A percentile compares a stretch with the other conserved stretches of the same genome.
These are phyloP conservation scores for Bursaphelenchus okinawaensis DNA, from an alignment of 2,888 invertebrate species.

Conservation along the genomic window DNA sequence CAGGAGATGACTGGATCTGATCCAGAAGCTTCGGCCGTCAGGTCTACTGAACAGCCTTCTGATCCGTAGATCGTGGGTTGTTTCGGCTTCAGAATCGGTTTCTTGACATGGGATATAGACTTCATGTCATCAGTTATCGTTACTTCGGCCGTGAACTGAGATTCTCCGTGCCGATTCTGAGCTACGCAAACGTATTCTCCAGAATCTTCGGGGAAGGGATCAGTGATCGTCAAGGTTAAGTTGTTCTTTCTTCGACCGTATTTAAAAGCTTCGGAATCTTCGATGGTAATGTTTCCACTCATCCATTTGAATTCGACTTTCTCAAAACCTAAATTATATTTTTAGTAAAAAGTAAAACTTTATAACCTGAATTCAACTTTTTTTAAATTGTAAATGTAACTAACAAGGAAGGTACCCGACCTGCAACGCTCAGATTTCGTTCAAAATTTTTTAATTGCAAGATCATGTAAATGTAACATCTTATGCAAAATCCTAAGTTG, in stretches of 20 bases:
- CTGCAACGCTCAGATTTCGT: no score
- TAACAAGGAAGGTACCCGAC: no score
- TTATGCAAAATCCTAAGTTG: no score
- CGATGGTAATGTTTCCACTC: constrained; percentile 46
- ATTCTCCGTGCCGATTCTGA: constrained; percentile 82
- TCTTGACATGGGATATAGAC: constrained; percentile 29
- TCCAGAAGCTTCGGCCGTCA: constrained; percentile 30
- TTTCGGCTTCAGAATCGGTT: constrained; percentile 37
- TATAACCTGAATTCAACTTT: no score
- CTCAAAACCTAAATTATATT: constrained; percentile 48
- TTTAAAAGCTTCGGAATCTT: constrained; percentile 42
- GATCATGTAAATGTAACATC: not conserved
- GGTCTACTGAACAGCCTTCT: constrained; percentile 22
- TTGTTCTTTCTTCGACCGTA: constrained; percentile 22
- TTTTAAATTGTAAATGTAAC: no score
- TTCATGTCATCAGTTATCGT: constrained; percentile 16
- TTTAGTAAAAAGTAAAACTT: no score
- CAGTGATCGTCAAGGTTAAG: constrained; percentile 43
- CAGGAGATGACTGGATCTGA: constrained; percentile 51
- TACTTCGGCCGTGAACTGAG: constrained; percentile 90
- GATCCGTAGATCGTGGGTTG: constrained; percentile 28
- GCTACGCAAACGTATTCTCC: constrained; percentile 88
- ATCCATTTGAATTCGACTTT: constrained; percentile 52
- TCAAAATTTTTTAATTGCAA: no score
- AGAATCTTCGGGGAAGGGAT: constrained; percentile 57